Conservation (phyloP, 35 echinoderm and acorn worm species). For the Heliocidaris erythrogramma region DNA sequence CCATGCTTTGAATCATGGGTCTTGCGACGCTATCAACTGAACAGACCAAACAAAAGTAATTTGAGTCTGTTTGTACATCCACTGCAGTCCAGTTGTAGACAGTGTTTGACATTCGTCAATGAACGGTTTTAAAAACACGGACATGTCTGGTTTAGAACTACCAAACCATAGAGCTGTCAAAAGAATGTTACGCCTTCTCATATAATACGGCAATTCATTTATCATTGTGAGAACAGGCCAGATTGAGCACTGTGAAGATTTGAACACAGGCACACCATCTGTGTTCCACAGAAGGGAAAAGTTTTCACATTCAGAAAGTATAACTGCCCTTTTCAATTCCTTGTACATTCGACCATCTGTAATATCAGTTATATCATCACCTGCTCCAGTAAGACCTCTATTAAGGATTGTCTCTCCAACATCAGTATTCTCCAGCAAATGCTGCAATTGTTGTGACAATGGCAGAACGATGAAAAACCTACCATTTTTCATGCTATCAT, state of each 20-base stretch:
- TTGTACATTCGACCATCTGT: not conserved
- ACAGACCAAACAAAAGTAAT: not conserved
- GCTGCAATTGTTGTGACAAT: not conserved
- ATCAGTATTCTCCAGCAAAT: slow-evolving; percentile 7
- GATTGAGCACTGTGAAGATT: slow-evolving; percentile 39
- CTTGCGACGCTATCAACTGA: too few species aligned
- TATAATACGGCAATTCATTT: slow-evolving; percentile 30
- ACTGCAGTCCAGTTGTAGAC: slow-evolving; percentile 45
- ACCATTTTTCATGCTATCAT: slow-evolving; percentile 16
- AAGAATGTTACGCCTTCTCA: slow-evolving; percentile 18
- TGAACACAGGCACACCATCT: slow-evolving; percentile 60
- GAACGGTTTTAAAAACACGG: slow-evolving; percentile 59
- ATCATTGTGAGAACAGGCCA: slow-evolving; percentile 54
- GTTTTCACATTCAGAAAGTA: not conserved
- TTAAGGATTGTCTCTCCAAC: not conserved
- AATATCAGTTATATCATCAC: slow-evolving; percentile 11
- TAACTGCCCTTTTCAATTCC: not conserved
- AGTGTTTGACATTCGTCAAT: slow-evolving; percentile 35
- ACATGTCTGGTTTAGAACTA: slow-evolving; percentile 58
- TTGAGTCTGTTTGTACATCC: slow-evolving; percentile 19
- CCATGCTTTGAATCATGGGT: too few species aligned
- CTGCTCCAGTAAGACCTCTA: not conserved
- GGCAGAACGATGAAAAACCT: slow-evolving; percentile 14
- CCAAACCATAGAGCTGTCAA: slow-evolving; percentile 65
- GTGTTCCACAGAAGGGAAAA: slow-evolving; percentile 59